Evolutionary conservation across 2,888 invertebrate genomes (phyloP).

Genomic region (Drosophila koepferae): DNA sequence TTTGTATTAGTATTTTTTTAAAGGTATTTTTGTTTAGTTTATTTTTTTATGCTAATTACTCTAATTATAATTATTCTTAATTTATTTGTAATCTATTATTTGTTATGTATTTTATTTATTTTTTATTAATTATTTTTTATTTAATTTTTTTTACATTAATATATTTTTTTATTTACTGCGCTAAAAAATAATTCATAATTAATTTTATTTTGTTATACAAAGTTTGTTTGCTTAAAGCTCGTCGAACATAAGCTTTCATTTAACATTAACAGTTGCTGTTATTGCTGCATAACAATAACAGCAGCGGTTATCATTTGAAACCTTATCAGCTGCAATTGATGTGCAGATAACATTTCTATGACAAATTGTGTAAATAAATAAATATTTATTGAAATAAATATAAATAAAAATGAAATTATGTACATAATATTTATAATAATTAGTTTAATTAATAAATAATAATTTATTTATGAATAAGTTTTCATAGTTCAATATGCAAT

Average conservation of each 20-base stretch:
- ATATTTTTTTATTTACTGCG: no score
- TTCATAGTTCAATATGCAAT: neutral
- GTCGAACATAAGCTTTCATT: constrained; percentile 11
- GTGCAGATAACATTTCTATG: neutral
- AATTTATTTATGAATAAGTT: neutral
- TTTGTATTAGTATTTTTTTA: no score
- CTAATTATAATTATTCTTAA: no score
- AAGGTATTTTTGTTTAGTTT: no score
- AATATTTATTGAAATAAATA: neutral
- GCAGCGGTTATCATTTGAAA: constrained; percentile 15
- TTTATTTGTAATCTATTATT: no score
- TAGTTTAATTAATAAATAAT: neutral
- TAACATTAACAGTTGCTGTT: constrained; percentile 29
- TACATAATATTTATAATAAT: no score
- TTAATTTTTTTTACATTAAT: no score
- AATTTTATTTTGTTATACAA: neutral
- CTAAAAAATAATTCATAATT: no score
- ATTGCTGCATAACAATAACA: no score
- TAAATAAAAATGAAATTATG: neutral
- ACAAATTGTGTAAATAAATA: neutral
- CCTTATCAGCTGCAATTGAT: neutral
- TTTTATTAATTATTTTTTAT: no score
- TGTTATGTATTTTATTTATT: no score
- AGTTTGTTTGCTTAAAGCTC: constrained; percentile 4
- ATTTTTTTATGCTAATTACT: no score